Percentiles rank a stretch among this genome's conserved stretches.
Conservation (phyloP, 2,888 invertebrate species). For the Agonopterix heracliana region DNA sequence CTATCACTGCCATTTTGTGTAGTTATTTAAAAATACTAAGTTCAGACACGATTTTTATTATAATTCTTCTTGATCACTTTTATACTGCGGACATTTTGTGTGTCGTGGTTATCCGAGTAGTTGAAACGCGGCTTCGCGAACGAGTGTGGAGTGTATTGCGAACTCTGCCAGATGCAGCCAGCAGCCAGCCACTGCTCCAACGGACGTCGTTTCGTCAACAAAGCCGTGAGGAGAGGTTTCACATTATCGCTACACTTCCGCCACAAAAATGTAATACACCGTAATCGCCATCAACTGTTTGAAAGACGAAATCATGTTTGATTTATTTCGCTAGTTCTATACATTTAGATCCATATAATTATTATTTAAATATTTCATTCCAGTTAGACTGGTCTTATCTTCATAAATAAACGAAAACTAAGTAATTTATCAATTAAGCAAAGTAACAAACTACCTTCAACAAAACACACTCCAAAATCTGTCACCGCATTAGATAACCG, state of each 20-base stretch:
- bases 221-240: constrained; percentile 8
- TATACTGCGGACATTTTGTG: constrained; percentile 16
- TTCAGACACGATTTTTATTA: neutral
- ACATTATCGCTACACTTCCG: constrained; percentile 21
- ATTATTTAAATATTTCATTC: no score
- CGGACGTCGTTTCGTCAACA: constrained; percentile 12
- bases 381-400: no score
- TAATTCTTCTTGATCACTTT: constrained; percentile 2
- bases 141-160: constrained; percentile 13
- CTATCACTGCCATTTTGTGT: constrained; percentile 54
- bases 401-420: no score
- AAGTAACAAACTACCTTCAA: no score
- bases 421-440: no score
- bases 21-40: constrained; percentile 1
- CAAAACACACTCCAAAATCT: no score
- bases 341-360: neutral
- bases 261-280: constrained; percentile 13
- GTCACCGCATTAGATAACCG: no score
- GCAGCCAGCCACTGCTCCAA: constrained; percentile 7
- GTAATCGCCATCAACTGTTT: constrained; percentile 1
- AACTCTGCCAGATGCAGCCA: neutral
- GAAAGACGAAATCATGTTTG: neutral
- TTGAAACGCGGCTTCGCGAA: constrained; percentile 16
- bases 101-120: constrained; percentile 1
- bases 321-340: neutral